A percentile compares a stretch with the other conserved stretches of the same genome.
These are phyloP conservation scores for Willisornis vidua DNA, from an alignment of 2,113 vertebrate species.

Conservation along the genomic window DNA sequence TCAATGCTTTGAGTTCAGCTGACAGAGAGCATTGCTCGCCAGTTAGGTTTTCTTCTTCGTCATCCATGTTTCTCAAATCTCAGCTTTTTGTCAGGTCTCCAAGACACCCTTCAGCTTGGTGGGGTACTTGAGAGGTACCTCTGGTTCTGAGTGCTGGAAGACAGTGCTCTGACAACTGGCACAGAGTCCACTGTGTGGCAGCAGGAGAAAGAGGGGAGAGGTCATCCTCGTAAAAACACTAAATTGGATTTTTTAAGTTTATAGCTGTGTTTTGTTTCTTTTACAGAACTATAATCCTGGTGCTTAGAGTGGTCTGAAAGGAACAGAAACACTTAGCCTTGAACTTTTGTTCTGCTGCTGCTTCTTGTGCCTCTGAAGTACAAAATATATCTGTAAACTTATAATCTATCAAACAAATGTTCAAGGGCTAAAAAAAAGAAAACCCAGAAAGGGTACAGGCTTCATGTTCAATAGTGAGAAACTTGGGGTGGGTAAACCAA, in stretches of 20 bases:
- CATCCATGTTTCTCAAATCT: background rate
- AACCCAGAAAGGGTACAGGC: constrained; percentile 16
- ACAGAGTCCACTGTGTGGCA: background rate
- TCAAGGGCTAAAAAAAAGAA: constrained; percentile 31
- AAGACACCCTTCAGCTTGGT: background rate
- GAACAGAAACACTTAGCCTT: constrained; percentile 74
- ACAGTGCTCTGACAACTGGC: accelerated
- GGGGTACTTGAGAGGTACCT: background rate
- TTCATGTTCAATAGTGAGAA: constrained; percentile 36
- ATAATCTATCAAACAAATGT: background rate
- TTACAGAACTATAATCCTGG: constrained; percentile 64
- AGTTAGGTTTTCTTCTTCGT: background rate
- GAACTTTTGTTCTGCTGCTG: constrained; percentile 69
- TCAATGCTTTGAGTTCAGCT: background rate
- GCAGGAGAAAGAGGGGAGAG: background rate
- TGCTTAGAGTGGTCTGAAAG: constrained; percentile 70
- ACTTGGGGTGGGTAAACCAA: constrained; percentile 38
- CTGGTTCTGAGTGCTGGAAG: background rate
- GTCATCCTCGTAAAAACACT: background rate
- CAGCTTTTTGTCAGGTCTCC: background rate
- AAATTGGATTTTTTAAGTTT: constrained; percentile 64
- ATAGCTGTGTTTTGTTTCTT: constrained; percentile 62
- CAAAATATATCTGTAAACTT: constrained; percentile 72
- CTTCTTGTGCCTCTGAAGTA: constrained; percentile 68
- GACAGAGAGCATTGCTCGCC: accelerated